phyloP scores from a whole-genome alignment of 64 coral and sea anemone genomes.

The Acropora yongei region DNA sequence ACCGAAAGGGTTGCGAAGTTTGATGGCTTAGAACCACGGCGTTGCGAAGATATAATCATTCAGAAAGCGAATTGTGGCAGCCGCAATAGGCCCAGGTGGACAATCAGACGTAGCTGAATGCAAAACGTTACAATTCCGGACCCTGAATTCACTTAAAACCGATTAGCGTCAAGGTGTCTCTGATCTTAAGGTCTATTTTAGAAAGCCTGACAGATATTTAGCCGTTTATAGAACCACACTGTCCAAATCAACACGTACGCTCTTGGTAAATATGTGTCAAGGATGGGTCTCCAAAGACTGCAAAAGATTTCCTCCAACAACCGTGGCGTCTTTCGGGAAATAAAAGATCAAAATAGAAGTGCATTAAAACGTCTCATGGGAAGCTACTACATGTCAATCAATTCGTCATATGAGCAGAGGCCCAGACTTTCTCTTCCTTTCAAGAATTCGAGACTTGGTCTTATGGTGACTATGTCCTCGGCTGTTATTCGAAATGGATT shows the following conservation, averaged over 20 bases:
- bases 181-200: background rate
- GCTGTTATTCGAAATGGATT: conserved; percentile 10
- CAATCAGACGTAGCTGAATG: too few species aligned
- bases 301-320: conserved; percentile 15
- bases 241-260: conserved; percentile 38
- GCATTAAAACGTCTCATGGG: conserved; percentile 7
- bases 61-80: too few species aligned
- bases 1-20: too few species aligned
- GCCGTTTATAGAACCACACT: background rate
- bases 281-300: conserved; percentile 1
- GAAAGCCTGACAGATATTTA: background rate
- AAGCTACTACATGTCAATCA: conserved; percentile 38
- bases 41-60: too few species aligned
- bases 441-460: conserved; percentile 7
- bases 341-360: background rate
- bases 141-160: too few species aligned
- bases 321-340: conserved; percentile 17
- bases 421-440: conserved; percentile 25
- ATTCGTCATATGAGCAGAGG: background rate
- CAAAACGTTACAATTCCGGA: too few species aligned
- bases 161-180: too few species aligned
- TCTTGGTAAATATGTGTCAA: background rate
- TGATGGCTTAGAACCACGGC: too few species aligned
- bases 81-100: too few species aligned
- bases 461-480: conserved; percentile 6